Evolutionary conservation across 1,140 invertebrate genomes (phyloP).

Genomic region (Cotesia chilonis): DNA sequence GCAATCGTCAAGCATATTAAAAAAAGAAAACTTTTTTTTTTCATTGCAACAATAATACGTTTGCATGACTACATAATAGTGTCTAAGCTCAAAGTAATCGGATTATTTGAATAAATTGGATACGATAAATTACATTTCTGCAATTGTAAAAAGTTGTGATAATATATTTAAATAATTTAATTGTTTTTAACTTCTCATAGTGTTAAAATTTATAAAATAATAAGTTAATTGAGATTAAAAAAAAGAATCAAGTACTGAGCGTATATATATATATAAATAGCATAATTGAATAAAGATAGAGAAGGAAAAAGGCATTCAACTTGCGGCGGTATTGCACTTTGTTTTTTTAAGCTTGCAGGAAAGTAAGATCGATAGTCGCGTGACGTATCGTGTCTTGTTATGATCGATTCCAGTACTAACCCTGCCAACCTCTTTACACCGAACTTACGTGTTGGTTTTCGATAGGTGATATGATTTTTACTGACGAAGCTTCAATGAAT

Average conservation of each 20-base stretch:
- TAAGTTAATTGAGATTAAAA: background rate
- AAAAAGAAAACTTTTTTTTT: too few relatives aligned
- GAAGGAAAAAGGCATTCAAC: constrained; percentile 20
- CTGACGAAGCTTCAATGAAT: background rate
- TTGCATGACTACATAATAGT: too few relatives aligned
- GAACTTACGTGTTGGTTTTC: constrained; percentile 38
- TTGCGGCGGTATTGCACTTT: constrained; percentile 19
- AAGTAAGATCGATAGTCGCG: constrained; percentile 36
- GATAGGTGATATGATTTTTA: constrained; percentile 31
- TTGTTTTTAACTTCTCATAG: too few relatives aligned
- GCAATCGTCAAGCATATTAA: too few relatives aligned
- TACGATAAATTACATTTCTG: too few relatives aligned
- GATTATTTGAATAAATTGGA: too few relatives aligned
- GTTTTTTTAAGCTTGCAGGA: constrained; percentile 25
- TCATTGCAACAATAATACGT: too few relatives aligned
- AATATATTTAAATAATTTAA: too few relatives aligned
- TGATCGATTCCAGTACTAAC: constrained; percentile 39
- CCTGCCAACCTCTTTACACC: constrained; percentile 36
- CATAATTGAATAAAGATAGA: background rate
- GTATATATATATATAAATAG: background rate
- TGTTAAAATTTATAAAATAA: too few relatives aligned
- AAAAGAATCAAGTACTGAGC: background rate
- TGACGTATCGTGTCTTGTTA: constrained; percentile 41
- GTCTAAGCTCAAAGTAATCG: too few relatives aligned
- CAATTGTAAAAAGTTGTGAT: too few relatives aligned